phyloP scores from a whole-genome alignment of 2,888 invertebrate genomes.

The Ariolimax columbianus region DNA sequence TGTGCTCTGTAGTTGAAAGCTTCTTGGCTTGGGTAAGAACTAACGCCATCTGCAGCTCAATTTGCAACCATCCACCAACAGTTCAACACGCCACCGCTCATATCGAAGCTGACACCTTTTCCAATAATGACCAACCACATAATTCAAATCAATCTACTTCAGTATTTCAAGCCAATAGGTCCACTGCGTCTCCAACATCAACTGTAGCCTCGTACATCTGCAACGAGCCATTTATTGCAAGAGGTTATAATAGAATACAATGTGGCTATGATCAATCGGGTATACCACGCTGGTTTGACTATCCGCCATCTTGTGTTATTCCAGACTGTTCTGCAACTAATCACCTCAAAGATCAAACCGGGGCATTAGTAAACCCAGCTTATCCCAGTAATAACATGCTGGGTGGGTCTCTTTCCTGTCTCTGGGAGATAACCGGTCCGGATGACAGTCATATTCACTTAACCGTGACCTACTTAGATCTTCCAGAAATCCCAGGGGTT shows the following conservation, averaged over 20 bases:
- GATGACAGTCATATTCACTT: background rate
- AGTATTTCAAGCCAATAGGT: too few species aligned
- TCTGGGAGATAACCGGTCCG: conserved; percentile 36
- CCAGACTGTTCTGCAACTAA: conserved; percentile 35
- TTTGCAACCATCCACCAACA: conserved; percentile 14
- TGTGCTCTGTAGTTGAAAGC: background rate
- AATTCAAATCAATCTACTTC: background rate
- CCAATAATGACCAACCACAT: background rate
- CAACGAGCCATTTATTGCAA: background rate
- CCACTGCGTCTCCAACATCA: background rate
- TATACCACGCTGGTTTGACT: conserved; percentile 18
- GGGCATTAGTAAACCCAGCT: conserved; percentile 42
- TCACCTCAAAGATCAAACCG: background rate
- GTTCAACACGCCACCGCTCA: conserved; percentile 2
- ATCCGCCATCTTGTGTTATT: conserved; percentile 32
- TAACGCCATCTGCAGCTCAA: background rate
- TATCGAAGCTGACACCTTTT: background rate
- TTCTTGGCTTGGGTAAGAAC: background rate
- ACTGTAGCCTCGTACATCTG: conserved; percentile 18
- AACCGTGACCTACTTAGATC: background rate
- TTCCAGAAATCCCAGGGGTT: background rate
- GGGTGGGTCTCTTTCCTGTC: conserved; percentile 13
- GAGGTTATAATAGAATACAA: background rate
- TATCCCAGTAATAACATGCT: background rate
- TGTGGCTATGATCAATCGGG: conserved; percentile 13